A percentile compares a stretch with the other conserved stretches of the same genome.
Conservation (phyloP, 1,140 invertebrate genomes). For the Cotesia glomerata region DNA sequence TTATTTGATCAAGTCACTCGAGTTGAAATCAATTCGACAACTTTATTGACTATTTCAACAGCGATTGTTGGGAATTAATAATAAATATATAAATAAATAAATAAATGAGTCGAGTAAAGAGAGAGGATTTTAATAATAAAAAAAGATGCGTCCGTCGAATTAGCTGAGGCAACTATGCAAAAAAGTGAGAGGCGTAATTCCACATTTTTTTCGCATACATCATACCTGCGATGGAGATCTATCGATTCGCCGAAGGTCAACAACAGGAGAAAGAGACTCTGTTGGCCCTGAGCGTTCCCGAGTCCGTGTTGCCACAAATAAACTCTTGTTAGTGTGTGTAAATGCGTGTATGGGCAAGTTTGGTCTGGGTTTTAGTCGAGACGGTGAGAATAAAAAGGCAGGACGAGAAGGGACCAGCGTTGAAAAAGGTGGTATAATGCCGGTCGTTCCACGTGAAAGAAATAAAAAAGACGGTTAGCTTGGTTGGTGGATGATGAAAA, state of each 20-base stretch:
- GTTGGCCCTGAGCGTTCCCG: no score
- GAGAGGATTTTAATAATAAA: background rate
- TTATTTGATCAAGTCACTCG: no score
- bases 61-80: no score
- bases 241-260: conserved; percentile 24
- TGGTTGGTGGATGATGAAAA: conserved; percentile 22
- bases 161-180: background rate
- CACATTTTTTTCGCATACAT: conserved; percentile 5
- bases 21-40: no score
- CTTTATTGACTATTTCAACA: no score
- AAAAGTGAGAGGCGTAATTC: conserved; percentile 10
- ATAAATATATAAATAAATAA: no score
- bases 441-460: background rate
- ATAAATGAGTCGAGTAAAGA: background rate
- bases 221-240: conserved; percentile 14
- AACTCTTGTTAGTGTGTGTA: background rate
- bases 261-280: background rate
- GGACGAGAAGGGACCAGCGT: background rate
- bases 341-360: background rate
- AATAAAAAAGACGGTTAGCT: background rate
- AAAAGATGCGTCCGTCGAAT: background rate
- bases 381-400: background rate
- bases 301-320: background rate
- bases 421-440: conserved; percentile 8
- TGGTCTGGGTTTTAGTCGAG: background rate